These are phyloP conservation scores for Holcopasites calliopsidis DNA, from an alignment of 1,140 invertebrate genomes.

Conservation along the genomic window DNA sequence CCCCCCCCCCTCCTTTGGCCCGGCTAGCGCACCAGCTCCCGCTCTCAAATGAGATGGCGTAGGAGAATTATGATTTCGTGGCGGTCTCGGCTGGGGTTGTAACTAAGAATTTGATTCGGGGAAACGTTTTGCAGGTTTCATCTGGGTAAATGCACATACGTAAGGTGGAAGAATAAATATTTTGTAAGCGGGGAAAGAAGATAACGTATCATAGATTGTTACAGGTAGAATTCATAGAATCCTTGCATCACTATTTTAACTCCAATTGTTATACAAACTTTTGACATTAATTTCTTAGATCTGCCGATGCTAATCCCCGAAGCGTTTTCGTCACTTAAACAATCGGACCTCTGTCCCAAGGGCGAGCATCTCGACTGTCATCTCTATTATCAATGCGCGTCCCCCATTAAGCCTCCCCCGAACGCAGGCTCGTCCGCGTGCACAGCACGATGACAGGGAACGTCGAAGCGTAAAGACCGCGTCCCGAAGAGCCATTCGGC, in stretches of 20 bases:
- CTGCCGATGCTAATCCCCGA: neutral
- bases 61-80: constrained; percentile 26
- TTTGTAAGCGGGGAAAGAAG: no score
- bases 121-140: neutral
- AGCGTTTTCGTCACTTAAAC: constrained; percentile 4
- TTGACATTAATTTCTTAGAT: no score
- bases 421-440: constrained; percentile 6
- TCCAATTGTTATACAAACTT: no score
- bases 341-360: neutral
- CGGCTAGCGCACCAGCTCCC: neutral
- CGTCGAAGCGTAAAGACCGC: constrained; percentile 62
- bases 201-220: neutral
- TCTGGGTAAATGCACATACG: neutral
- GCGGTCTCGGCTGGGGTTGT: neutral
- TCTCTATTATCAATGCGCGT: constrained; percentile 45
- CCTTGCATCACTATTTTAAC: no score
- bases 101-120: constrained; percentile 16
- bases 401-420: constrained; percentile 7
- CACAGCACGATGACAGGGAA: constrained; percentile 15
- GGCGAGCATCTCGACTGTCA: constrained; percentile 32
- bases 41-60: constrained; percentile 33
- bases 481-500: constrained; percentile 62
- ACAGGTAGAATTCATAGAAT: no score
- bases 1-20: constrained; percentile 1
- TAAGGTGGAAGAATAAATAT: neutral